Conservation (phyloP, 2,113 vertebrate species). For the Poeciliopsis prolifica region DNA sequence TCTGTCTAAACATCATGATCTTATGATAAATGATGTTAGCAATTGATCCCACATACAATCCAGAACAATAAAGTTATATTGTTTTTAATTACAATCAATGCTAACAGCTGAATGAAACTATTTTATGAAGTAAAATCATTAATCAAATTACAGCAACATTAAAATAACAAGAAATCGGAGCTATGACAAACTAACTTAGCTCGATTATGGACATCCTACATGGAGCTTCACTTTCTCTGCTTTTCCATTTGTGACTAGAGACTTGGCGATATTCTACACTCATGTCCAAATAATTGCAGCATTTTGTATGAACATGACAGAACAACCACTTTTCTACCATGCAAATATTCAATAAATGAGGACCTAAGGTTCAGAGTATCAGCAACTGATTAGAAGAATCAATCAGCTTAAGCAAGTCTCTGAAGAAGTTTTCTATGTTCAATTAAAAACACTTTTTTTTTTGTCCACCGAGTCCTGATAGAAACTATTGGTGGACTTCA, state of each 20-base stretch:
- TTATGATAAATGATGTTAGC: neutral
- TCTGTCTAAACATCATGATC: neutral
- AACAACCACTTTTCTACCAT: neutral
- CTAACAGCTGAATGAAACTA: neutral
- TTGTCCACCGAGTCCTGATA: neutral
- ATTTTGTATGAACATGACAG: neutral
- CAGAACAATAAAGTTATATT: neutral
- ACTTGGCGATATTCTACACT: neutral
- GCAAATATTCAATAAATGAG: neutral
- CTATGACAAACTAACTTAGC: neutral
- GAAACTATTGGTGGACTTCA: neutral
- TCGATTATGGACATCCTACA: neutral
- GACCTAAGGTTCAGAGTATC: neutral
- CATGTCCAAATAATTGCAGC: neutral
- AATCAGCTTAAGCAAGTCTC: neutral
- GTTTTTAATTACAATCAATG: neutral
- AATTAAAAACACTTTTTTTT: neutral
- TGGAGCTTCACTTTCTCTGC: neutral
- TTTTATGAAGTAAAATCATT: neutral
- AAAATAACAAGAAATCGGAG: neutral
- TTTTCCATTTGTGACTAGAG: neutral
- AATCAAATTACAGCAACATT: neutral
- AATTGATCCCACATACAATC: neutral
- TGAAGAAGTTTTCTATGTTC: neutral
- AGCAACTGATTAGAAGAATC: neutral